A percentile compares a stretch with the other conserved stretches of the same genome.
phyloP scores from a whole-genome alignment of 2,888 invertebrate genomes.

The Clusia tigrina region DNA sequence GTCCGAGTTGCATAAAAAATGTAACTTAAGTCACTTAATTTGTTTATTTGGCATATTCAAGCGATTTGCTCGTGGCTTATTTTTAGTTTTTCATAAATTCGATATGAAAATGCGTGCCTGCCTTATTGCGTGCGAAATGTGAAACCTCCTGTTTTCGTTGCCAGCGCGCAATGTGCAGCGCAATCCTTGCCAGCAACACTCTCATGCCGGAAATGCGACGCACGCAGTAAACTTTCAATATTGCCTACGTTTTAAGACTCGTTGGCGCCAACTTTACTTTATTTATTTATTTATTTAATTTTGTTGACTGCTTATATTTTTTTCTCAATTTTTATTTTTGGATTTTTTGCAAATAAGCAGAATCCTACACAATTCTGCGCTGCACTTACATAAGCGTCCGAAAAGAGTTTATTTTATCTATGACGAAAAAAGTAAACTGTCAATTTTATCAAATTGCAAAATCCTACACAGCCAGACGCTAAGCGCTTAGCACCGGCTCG shows the following conservation, averaged over 20 bases:
- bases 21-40: background rate
- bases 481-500: background rate
- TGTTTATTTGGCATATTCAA: too few relatives aligned
- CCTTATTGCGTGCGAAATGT: background rate
- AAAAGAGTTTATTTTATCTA: background rate
- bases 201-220: conserved; percentile 2
- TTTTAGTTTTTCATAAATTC: too few relatives aligned
- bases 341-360: too few relatives aligned
- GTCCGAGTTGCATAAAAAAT: background rate
- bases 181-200: background rate
- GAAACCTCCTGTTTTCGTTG: background rate
- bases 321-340: too few relatives aligned
- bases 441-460: conserved; percentile 12
- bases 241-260: background rate
- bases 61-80: background rate
- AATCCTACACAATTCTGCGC: background rate
- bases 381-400: background rate
- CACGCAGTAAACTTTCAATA: background rate
- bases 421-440: background rate
- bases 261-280: background rate
- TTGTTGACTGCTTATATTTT: too few relatives aligned
- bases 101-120: too few relatives aligned
- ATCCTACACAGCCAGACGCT: conserved; percentile 3
- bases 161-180: background rate
- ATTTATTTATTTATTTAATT: too few relatives aligned